Percentiles rank a stretch among this genome's conserved stretches.
Conservation (phyloP, 2,797 vertebrate genomes). For the Falco columbarius region DNA sequence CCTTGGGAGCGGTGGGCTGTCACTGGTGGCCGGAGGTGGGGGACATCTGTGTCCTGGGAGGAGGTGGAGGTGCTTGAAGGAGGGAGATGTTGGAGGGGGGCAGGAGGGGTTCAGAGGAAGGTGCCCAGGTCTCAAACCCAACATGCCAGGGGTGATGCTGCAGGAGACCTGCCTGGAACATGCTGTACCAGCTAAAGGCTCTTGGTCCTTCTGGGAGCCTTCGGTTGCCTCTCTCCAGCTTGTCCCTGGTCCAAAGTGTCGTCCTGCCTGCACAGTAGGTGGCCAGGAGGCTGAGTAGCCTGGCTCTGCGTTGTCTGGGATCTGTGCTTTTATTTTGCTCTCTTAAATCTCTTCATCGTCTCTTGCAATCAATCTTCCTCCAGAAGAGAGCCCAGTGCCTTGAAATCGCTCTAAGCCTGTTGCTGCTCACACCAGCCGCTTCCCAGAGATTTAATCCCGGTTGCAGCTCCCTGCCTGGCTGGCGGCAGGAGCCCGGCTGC, state of each 20-base stretch:
- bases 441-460: background rate
- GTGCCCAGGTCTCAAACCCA: background rate
- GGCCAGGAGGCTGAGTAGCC: background rate
- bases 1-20: background rate
- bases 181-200: background rate
- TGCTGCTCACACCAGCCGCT: background rate
- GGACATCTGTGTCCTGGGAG: background rate
- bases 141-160: background rate
- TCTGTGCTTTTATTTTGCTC: conserved; percentile 6
- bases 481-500: background rate
- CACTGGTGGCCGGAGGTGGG: background rate
- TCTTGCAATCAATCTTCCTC: conserved; percentile 37
- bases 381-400: conserved; percentile 5
- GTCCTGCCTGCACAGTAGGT: background rate
- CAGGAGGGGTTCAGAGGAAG: background rate
- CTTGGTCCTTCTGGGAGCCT: background rate
- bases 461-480: background rate
- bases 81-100: background rate
- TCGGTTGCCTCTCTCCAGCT: background rate
- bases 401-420: conserved; percentile 37
- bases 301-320: background rate
- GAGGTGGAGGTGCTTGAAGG: background rate
- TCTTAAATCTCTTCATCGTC: conserved; percentile 30
- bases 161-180: background rate
- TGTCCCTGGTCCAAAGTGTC: background rate